phyloP scores from a whole-genome alignment of 2,888 invertebrate species.

The Amphiduros pacificus region DNA sequence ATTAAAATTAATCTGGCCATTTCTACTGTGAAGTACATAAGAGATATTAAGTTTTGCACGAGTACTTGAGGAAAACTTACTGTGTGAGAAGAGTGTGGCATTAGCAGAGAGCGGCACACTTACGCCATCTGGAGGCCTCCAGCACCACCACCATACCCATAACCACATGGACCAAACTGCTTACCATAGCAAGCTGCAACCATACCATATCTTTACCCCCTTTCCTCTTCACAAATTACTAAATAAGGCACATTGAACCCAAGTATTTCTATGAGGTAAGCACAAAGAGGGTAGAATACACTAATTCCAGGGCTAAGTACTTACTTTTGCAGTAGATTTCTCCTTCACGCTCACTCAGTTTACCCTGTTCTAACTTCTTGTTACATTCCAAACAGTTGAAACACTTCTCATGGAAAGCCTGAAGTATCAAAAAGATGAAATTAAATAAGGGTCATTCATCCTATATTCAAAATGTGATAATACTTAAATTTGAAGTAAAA shows the following conservation, averaged over 20 bases:
- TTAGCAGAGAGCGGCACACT: too few species aligned
- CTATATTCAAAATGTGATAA: too few species aligned
- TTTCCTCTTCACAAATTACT: too few species aligned
- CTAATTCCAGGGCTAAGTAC: not conserved
- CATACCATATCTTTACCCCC: not conserved
- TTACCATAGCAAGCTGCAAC: constrained; percentile 74
- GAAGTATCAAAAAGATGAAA: not conserved
- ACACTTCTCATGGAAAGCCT: constrained; percentile 20
- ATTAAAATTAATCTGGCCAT: too few species aligned
- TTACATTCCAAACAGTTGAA: constrained; percentile 45
- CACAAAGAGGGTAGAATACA: not conserved
- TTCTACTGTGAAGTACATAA: too few species aligned
- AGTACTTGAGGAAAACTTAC: too few species aligned
- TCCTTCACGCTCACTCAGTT: constrained; percentile 75
- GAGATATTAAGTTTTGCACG: too few species aligned
- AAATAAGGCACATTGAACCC: too few species aligned
- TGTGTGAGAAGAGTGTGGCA: too few species aligned
- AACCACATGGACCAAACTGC: constrained; percentile 82
- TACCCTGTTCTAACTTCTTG: constrained; percentile 61
- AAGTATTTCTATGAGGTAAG: not conserved
- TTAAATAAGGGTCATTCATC: too few species aligned
- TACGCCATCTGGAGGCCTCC: too few species aligned
- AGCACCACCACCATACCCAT: constrained; percentile 15
- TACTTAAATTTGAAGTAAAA: too few species aligned
- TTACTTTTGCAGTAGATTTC: constrained; percentile 77